A percentile compares a stretch with the other conserved stretches of the same genome.
phyloP scores from a whole-genome alignment of 2,113 vertebrate genomes.

The Thunnus thynnus region DNA sequence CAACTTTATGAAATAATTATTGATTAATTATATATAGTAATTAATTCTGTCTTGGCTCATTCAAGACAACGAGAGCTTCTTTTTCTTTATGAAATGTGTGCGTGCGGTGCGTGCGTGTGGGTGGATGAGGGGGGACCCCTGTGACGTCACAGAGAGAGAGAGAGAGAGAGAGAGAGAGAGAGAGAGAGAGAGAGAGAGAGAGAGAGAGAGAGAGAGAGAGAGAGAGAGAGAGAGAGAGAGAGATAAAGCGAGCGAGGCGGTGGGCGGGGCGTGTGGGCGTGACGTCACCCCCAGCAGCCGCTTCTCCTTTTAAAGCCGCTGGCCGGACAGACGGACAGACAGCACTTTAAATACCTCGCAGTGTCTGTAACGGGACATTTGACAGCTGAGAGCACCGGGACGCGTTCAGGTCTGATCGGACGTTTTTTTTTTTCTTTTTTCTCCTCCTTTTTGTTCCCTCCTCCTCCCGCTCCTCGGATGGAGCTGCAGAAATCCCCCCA shows the following conservation, averaged over 20 bases:
- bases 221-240: neutral
- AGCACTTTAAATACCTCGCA: conserved; percentile 35
- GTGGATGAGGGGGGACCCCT: neutral
- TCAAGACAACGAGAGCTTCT: too few relatives aligned
- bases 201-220: neutral
- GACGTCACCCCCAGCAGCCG: conserved; percentile 45
- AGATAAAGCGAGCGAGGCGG: neutral
- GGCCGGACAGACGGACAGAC: conserved; percentile 2
- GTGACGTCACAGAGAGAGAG: conserved; percentile 35
- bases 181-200: neutral
- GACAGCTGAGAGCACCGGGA: neutral
- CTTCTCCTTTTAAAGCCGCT: conserved; percentile 63
- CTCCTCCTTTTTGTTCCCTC: neutral
- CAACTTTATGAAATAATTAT: too few relatives aligned
- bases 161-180: neutral
- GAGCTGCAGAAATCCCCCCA: conserved; percentile 25
- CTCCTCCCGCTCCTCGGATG: conserved; percentile 26
- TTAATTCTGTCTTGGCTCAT: too few relatives aligned
- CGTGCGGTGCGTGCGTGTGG: neutral
- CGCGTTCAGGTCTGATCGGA: neutral
- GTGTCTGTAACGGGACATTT: conserved; percentile 13
- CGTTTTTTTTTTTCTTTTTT: neutral
- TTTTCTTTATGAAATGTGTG: neutral
- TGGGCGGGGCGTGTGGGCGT: conserved; percentile 25
- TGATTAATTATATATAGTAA: too few relatives aligned